Percentiles rank a stretch among this genome's conserved stretches.
Evolutionary conservation across 2,888 invertebrate genomes (phyloP).

Genomic region (Cryptosula pallasiana): DNA sequence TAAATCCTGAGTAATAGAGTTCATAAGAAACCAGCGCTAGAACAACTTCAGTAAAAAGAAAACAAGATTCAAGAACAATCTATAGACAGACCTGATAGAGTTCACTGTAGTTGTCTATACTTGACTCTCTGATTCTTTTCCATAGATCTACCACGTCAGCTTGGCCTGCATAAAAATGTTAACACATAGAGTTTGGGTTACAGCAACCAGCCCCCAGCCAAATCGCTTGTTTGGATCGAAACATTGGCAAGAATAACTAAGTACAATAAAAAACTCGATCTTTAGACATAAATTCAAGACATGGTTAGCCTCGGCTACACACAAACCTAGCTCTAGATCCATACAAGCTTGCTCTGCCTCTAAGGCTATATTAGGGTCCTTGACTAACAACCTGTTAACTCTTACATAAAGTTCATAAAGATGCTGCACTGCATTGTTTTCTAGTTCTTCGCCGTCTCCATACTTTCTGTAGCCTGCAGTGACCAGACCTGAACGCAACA

Average conservation of each 20-base stretch:
- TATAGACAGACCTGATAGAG: constrained; percentile 65
- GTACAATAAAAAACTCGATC: too few species aligned
- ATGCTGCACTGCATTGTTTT: constrained; percentile 65
- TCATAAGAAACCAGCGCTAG: too few species aligned
- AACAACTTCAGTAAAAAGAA: too few species aligned
- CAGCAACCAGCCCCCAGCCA: too few species aligned
- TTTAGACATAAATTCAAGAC: too few species aligned
- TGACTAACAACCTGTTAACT: not conserved
- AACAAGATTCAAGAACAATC: too few species aligned
- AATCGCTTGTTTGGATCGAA: too few species aligned
- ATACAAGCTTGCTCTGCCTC: not conserved
- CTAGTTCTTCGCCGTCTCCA: constrained; percentile 61
- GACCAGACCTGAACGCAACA: constrained; percentile 55
- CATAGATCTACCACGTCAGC: constrained; percentile 62
- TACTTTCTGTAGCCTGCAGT: constrained; percentile 68
- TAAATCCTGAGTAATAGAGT: too few species aligned
- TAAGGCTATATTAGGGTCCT: not conserved
- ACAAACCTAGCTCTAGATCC: not conserved
- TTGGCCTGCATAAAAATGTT: too few species aligned
- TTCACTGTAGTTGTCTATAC: constrained; percentile 65
- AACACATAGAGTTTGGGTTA: too few species aligned
- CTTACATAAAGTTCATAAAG: constrained; percentile 44
- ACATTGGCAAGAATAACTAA: too few species aligned
- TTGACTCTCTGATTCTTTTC: constrained; percentile 67
- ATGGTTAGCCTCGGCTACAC: constrained; percentile 24